Conservation (phyloP, 2,113 vertebrate genomes). For the Albula goreensis region DNA sequence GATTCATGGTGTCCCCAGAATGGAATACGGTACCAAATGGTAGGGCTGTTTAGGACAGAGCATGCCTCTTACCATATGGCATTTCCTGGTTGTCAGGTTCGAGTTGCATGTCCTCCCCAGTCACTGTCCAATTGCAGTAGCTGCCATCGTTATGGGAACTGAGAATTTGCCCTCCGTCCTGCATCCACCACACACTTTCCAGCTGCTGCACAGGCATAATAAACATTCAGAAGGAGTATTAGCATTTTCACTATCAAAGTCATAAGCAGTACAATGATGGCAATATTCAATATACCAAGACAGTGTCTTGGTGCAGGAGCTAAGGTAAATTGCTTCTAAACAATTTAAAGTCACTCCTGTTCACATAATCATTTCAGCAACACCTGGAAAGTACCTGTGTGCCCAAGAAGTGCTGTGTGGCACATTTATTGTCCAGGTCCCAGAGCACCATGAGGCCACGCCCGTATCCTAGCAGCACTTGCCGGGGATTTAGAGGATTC, state of each 20-base stretch:
- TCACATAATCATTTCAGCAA: neutral
- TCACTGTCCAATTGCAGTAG: conserved; percentile 83
- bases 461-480: conserved; percentile 89
- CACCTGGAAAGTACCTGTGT: conserved; percentile 75
- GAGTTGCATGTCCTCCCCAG: conserved; percentile 55
- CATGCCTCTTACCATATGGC: conserved; percentile 82
- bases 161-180: conserved; percentile 80
- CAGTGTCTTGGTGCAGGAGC: no score
- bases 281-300: no score
- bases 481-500: conserved; percentile 78
- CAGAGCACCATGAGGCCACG: conserved; percentile 89
- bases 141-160: conserved; percentile 94
- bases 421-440: conserved; percentile 76
- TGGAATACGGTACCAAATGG: neutral
- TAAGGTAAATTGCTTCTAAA: no score
- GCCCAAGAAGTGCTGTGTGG: conserved; percentile 78
- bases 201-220: conserved; percentile 72
- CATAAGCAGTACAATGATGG: no score
- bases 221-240: neutral
- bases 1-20: no score
- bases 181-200: conserved; percentile 91
- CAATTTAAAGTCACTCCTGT: no score
- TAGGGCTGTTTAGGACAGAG: neutral
- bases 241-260: no score
- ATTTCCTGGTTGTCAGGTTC: conserved; percentile 80